phyloP scores from a whole-genome alignment of 2,888 invertebrate species.

The Tethea ocularis region DNA sequence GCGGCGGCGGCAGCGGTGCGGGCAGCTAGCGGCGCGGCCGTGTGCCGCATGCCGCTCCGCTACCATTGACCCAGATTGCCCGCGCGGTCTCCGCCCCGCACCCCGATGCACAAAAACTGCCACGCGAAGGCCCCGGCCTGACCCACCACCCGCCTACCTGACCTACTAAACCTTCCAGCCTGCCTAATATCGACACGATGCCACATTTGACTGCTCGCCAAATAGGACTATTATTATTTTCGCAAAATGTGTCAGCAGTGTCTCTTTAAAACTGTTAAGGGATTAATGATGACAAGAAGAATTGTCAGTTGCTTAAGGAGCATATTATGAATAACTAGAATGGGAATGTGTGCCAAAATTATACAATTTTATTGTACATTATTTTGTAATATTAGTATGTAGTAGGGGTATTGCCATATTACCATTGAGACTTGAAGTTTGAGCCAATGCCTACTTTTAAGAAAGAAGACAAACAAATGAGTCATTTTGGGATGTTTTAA shows the following conservation, averaged over 20 bases:
- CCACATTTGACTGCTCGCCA: slow-evolving; percentile 15
- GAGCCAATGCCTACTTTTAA: too few species aligned
- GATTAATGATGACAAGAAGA: too few species aligned
- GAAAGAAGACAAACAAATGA: too few species aligned
- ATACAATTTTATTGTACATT: too few species aligned
- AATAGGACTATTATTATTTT: slow-evolving; percentile 15
- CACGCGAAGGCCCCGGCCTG: slow-evolving; percentile 46
- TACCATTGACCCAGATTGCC: slow-evolving; percentile 59
- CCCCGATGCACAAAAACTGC: slow-evolving; percentile 39
- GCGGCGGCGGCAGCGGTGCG: slow-evolving; percentile 14
- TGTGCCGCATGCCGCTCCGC: slow-evolving; percentile 32
- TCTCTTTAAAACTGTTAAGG: not conserved
- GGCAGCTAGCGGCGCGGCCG: slow-evolving; percentile 12
- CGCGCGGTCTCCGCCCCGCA: slow-evolving; percentile 19
- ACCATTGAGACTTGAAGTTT: too few species aligned
- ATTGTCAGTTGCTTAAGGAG: too few species aligned
- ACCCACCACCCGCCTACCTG: slow-evolving; percentile 47
- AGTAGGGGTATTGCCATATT: too few species aligned
- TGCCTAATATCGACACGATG: slow-evolving; percentile 27
- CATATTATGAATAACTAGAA: too few species aligned
- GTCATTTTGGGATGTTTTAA: too few species aligned
- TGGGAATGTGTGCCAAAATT: too few species aligned
- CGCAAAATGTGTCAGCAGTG: not conserved
- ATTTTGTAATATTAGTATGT: too few species aligned
- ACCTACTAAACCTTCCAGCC: slow-evolving; percentile 55